These are phyloP conservation scores for Euschistus heros DNA, from an alignment of 1,140 invertebrate species.

Conservation along the genomic window DNA sequence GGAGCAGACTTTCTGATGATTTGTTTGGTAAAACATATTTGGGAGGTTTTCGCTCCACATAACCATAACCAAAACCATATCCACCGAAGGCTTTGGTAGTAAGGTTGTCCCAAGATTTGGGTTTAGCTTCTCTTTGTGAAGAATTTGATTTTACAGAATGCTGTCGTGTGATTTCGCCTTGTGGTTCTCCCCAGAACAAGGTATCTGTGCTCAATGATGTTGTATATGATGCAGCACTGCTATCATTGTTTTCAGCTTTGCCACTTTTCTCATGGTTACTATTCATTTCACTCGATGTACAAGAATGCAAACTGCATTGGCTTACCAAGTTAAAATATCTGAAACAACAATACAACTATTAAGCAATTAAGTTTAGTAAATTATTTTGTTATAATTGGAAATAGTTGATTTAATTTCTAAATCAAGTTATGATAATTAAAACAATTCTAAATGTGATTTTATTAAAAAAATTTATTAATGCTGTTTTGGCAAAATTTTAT, in stretches of 20 bases:
- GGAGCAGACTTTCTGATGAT: slow-evolving; percentile 63
- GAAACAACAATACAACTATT: not conserved
- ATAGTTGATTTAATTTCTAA: too few relatives aligned
- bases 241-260: slow-evolving; percentile 37
- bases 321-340: slow-evolving; percentile 39
- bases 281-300: slow-evolving; percentile 60
- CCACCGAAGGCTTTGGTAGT: slow-evolving; percentile 70
- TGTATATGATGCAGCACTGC: slow-evolving; percentile 62
- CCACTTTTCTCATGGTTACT: slow-evolving; percentile 22
- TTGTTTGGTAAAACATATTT: slow-evolving; percentile 52
- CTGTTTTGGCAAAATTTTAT: too few relatives aligned
- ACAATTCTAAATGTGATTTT: too few relatives aligned
- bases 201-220: slow-evolving; percentile 74
- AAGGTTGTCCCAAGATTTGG: slow-evolving; percentile 79
- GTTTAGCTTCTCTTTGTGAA: slow-evolving; percentile 50
- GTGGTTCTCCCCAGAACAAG: slow-evolving; percentile 50
- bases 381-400: too few relatives aligned
- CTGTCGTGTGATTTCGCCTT: slow-evolving; percentile 26
- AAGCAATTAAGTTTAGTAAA: not conserved
- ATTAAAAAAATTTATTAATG: too few relatives aligned
- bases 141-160: slow-evolving; percentile 31
- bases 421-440: too few relatives aligned
- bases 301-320: slow-evolving; percentile 68
- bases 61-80: slow-evolving; percentile 74
- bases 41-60: slow-evolving; percentile 28